phyloP scores from a whole-genome alignment of 2,113 vertebrate species.

The Ctenomys sociabilis region DNA sequence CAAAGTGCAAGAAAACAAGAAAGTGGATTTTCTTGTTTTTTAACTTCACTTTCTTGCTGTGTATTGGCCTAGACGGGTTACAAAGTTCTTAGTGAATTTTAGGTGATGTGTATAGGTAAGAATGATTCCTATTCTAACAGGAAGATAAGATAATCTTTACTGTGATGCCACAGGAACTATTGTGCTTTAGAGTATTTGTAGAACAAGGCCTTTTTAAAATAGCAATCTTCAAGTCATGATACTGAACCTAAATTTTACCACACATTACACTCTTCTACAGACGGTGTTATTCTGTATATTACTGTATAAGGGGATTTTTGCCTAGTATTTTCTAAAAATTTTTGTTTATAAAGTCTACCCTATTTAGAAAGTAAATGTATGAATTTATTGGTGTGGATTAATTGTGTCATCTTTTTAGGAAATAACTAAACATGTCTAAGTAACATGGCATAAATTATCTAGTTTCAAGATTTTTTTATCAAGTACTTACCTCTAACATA shows the following conservation, averaged over 20 bases:
- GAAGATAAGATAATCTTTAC: background rate
- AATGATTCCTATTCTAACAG: background rate
- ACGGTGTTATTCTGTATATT: background rate
- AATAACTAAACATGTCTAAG: constrained; percentile 68
- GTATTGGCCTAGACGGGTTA: background rate
- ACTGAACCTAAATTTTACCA: background rate
- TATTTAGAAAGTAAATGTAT: background rate
- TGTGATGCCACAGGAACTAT: background rate
- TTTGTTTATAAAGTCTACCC: background rate
- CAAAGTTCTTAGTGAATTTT: background rate
- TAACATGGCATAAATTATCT: constrained; percentile 77
- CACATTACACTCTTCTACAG: background rate
- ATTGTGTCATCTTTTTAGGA: constrained; percentile 47
- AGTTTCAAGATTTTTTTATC: constrained; percentile 63
- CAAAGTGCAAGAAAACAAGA: constrained; percentile 27
- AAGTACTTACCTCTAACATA: constrained; percentile 27
- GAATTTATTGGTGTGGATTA: background rate
- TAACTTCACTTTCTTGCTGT: background rate
- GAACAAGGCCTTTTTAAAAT: background rate
- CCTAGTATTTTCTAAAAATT: background rate
- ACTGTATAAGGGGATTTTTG: background rate
- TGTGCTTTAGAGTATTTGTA: background rate
- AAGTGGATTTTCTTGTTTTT: background rate
- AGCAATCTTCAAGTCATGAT: background rate
- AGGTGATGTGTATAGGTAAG: background rate